A percentile compares a stretch with the other conserved stretches of the same genome.
phyloP scores from a whole-genome alignment of 2,888 invertebrate species.

The Frankliniella intonsa region DNA sequence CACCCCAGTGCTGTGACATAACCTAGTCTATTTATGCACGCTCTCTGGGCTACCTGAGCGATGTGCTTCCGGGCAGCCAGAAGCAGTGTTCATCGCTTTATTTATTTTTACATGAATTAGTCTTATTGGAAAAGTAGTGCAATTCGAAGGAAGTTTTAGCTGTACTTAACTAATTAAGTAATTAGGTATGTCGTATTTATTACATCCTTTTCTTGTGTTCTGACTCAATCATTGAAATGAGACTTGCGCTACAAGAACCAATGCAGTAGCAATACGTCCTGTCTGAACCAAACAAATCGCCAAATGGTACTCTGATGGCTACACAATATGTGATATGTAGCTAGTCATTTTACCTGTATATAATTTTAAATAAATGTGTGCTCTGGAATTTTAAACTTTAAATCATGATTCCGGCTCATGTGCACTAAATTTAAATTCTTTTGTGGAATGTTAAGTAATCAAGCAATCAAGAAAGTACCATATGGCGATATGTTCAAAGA shows the following conservation, averaged over 20 bases:
- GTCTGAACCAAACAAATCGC: constrained; percentile 17
- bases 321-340: constrained; percentile 25
- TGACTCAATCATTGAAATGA: constrained; percentile 7
- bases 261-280: constrained; percentile 24
- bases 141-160: constrained; percentile 14
- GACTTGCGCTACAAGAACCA: constrained; percentile 26
- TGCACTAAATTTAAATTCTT: constrained; percentile 15
- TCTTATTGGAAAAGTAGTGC: constrained; percentile 21
- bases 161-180: constrained; percentile 13
- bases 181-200: constrained; percentile 19
- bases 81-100: constrained; percentile 17
- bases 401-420: background rate
- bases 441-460: constrained; percentile 2
- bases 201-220: constrained; percentile 1
- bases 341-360: constrained; percentile 21
- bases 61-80: background rate
- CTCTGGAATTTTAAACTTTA: constrained; percentile 3
- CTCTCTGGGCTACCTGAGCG: constrained; percentile 15
- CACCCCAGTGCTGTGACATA: constrained; percentile 21
- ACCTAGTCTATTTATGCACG: constrained; percentile 22
- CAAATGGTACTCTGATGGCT: constrained; percentile 24
- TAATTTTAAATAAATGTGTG: background rate
- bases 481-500: constrained; percentile 16
- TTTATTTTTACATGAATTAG: constrained; percentile 24
- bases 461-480: constrained; percentile 18